Conservation (phyloP, 2,113 vertebrate species). For the Prunella himalayana region DNA sequence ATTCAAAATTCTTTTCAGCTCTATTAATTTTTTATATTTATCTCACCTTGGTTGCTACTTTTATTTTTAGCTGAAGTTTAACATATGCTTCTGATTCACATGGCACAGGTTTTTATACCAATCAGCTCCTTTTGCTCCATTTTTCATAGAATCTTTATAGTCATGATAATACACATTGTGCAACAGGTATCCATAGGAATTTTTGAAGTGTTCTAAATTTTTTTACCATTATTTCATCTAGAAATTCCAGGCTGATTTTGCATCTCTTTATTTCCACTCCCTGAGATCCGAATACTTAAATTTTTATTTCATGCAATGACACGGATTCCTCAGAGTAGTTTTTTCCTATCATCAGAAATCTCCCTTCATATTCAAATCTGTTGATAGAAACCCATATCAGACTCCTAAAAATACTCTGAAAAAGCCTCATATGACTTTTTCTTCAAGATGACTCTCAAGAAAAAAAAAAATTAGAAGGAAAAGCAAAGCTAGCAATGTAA, state of each 20-base stretch:
- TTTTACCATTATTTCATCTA: neutral
- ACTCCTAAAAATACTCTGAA: neutral
- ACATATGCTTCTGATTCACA: neutral
- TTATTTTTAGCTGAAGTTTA: neutral
- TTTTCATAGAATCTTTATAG: neutral
- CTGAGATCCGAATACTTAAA: neutral
- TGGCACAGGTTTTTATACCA: neutral
- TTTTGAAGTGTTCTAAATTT: neutral
- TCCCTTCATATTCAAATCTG: neutral
- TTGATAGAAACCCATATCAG: neutral
- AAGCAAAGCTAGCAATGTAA: neutral
- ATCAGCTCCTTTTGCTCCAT: neutral
- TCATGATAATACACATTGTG: neutral
- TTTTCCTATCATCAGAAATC: neutral
- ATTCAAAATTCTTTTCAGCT: neutral
- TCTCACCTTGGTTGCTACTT: neutral
- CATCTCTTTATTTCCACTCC: neutral
- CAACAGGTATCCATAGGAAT: neutral
- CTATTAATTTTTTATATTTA: neutral
- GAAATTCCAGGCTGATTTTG: neutral
- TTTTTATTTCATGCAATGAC: neutral
- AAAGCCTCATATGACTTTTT: neutral
- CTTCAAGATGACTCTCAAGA: neutral
- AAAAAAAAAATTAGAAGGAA: neutral
- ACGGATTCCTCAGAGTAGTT: neutral